Conservation (phyloP, 2,888 invertebrate species). For the Dendrolimus pini region DNA sequence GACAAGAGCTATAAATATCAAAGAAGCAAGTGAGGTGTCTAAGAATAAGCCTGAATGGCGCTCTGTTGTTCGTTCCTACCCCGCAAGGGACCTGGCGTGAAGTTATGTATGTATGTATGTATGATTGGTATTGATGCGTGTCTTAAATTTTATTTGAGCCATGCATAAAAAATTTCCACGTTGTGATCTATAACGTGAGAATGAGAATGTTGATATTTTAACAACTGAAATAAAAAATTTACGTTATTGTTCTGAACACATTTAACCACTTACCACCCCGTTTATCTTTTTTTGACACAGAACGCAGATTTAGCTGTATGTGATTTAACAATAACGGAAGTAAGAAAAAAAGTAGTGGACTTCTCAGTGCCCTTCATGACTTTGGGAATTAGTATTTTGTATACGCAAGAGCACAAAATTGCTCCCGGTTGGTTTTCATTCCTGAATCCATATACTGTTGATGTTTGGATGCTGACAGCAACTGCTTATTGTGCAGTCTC, state of each 20-base stretch:
- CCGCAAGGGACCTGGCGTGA: no score
- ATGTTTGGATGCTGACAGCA: conserved; percentile 92
- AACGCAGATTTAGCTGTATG: conserved; percentile 60
- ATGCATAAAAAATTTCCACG: no score
- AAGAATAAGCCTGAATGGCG: no score
- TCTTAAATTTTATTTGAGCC: no score
- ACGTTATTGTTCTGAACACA: not conserved
- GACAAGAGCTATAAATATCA: no score
- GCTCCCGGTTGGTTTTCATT: conserved; percentile 91
- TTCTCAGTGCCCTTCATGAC: conserved; percentile 99
- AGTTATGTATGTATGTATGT: no score
- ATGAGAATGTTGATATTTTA: no score
- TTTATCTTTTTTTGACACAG: conserved; percentile 24
- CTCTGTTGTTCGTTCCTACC: no score
- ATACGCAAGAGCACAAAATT: conserved; percentile 84
- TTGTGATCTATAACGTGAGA: no score
- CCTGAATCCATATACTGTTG: conserved; percentile 87
- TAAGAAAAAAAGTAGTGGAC: conserved; percentile 90
- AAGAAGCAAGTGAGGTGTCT: no score
- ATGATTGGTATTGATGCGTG: no score
- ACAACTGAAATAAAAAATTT: no score
- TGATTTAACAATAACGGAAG: conserved; percentile 94
- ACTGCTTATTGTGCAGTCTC: conserved; percentile 91
- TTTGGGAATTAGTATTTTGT: conserved; percentile 92
- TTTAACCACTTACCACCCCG: not conserved